Evolutionary conservation across 2,113 vertebrate species (phyloP).

Genomic region (Oceanodroma tethys): DNA sequence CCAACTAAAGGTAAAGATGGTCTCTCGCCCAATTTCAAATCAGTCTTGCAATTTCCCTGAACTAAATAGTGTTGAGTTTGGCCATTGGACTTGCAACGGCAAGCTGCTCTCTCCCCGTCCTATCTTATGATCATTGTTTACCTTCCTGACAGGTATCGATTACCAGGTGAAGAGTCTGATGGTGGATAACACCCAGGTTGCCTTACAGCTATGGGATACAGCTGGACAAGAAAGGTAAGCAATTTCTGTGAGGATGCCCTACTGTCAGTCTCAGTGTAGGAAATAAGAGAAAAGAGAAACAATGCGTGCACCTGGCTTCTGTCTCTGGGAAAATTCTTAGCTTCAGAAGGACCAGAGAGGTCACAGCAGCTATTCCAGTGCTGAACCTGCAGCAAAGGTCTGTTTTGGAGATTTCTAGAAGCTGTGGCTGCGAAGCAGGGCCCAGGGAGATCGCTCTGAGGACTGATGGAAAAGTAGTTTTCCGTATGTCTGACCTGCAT

Average conservation of each 20-base stretch:
- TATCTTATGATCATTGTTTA: not conserved
- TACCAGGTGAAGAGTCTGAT: conserved; percentile 81
- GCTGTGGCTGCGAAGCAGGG: not conserved
- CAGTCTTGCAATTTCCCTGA: not conserved
- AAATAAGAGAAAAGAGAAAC: not conserved
- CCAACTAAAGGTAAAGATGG: not conserved
- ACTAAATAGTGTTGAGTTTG: not conserved
- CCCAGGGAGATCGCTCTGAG: accelerated
- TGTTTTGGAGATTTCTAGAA: not conserved
- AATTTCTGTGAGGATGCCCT: not conserved
- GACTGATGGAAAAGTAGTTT: not conserved
- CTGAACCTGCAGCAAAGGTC: not conserved
- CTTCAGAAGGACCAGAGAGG: not conserved
- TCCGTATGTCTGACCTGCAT: not conserved
- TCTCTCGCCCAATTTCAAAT: not conserved
- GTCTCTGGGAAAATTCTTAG: not conserved
- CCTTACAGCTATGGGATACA: conserved; percentile 85
- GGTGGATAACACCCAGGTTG: conserved; percentile 73
- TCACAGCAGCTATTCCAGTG: not conserved
- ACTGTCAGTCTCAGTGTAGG: not conserved
- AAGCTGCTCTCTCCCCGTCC: not conserved
- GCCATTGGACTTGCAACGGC: not conserved
- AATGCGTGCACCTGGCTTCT: not conserved
- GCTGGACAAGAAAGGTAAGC: conserved; percentile 84
- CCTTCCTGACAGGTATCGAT: conserved; percentile 70